Conservation (phyloP, 2,113 vertebrate species). For the Ophthalmotilapia sp. region DNA sequence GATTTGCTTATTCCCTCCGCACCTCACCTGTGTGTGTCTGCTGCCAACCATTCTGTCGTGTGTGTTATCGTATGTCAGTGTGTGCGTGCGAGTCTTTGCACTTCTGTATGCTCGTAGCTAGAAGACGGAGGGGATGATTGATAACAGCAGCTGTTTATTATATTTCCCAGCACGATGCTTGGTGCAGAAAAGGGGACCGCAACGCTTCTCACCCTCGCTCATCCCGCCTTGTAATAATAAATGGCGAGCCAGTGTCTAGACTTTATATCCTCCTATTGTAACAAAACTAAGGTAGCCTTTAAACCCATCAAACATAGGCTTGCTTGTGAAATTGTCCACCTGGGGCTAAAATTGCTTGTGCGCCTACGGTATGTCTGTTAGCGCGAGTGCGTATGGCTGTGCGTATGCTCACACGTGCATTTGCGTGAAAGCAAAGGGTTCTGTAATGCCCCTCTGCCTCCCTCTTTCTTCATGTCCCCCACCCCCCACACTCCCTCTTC, state of each 20-base stretch:
- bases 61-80: conserved; percentile 39
- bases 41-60: conserved; percentile 66
- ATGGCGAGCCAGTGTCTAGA: conserved; percentile 40
- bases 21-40: conserved; percentile 66
- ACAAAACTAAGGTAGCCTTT: conserved; percentile 85
- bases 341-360: conserved; percentile 82
- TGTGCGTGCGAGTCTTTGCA: conserved; percentile 45
- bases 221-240: conserved; percentile 44
- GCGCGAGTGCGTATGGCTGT: conserved; percentile 46
- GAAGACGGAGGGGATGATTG: conserved; percentile 38
- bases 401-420: conserved; percentile 68
- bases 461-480: conserved; percentile 42
- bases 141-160: conserved; percentile 43
- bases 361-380: conserved; percentile 67
- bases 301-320: conserved; percentile 87
- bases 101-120: conserved; percentile 49
- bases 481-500: conserved; percentile 2
- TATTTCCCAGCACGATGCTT: conserved; percentile 36
- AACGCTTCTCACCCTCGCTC: conserved; percentile 38
- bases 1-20: conserved; percentile 58
- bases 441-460: conserved; percentile 61
- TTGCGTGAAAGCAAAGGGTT: conserved; percentile 54
- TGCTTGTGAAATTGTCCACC: conserved; percentile 92
- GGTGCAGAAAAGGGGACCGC: conserved; percentile 25
- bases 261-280: conserved; percentile 53